These are phyloP conservation scores for Pterobdella sp. DNA, from an alignment of 2,888 invertebrate species.

Conservation along the genomic window DNA sequence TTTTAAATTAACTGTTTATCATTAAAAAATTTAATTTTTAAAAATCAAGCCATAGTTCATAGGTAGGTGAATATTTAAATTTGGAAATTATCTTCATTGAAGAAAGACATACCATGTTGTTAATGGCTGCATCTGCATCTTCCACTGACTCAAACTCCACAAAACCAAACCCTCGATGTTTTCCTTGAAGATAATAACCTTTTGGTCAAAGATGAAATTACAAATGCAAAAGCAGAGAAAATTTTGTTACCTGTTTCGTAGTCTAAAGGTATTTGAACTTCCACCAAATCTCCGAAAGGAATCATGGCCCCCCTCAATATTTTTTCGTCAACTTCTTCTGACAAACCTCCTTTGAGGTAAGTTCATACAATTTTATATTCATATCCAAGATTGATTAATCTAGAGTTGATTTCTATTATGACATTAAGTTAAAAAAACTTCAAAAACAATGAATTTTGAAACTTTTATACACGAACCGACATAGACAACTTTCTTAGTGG, in stretches of 20 bases:
- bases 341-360: conserved; percentile 54
- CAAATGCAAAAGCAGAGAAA: background rate
- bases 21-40: background rate
- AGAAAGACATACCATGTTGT: conserved; percentile 76
- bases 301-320: conserved; percentile 90
- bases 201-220: background rate
- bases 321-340: conserved; percentile 88
- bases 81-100: background rate
- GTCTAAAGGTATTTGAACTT: conserved; percentile 93
- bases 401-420: too few relatives aligned
- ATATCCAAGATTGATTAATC: too few relatives aligned
- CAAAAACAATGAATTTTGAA: too few relatives aligned
- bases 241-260: conserved; percentile 63
- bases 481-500: too few relatives aligned
- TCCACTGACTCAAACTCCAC: conserved; percentile 94
- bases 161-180: conserved; percentile 96
- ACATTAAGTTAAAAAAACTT: too few relatives aligned
- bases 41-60: background rate
- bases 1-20: background rate
- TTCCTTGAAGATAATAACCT: conserved; percentile 58
- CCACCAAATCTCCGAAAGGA: conserved; percentile 95
- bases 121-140: conserved; percentile 96
- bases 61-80: background rate
- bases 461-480: too few relatives aligned
- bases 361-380: too few relatives aligned